Evolutionary conservation across 2,888 invertebrate species (phyloP), one percentile per base, ranked within the genome.

Genomic region (Melinaea marsaeus): DNA sequence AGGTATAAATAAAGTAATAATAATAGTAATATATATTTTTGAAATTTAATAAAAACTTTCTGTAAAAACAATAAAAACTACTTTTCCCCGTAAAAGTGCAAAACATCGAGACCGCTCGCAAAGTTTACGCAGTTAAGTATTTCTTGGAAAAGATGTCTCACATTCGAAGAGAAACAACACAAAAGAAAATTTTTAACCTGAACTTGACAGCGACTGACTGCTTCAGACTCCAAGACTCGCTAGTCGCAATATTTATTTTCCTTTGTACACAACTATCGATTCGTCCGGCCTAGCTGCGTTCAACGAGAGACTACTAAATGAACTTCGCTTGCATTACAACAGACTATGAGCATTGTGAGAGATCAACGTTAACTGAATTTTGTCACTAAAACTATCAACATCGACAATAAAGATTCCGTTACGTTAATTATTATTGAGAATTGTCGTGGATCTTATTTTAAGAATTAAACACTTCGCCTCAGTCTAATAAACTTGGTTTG

Each of bases 121-220:
- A 65, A 63, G 64, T 61, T 68, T 51, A 61, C 59, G 57, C 57
- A 67, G 63, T 65, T 67, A 66, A 64, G 66, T 51, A 64, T 61
- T 65, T 47, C 61, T 45, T 51, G 13, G 46, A 51, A 66, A 64
- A 68, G 63, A 67, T 69, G 73, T 73, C 69, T 72, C 66, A 71
- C 71, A 72, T 63, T 73, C 67, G 71, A 73, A 75, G 67, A 72
- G 72, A 75, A 76, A 76, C 77, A 81, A 78, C 72, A 75, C 73
- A 79, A 78, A 71, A 71, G 73, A 72, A 80, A 81, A 77, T 83
- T 80, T 83, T 80, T 65, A 75, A 78, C 77, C 86, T 86, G 86
- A 76, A 83, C 76, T 81, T 86, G 86, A 88, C 88, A 86, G 79
- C 72, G 74, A 79, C 72, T 71, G 79, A 81, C 78, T 77, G 77